Evolutionary conservation across 2,797 vertebrate species (phyloP), one percentile per base, ranked within the genome.

Genomic region (Clamator glandarius): DNA sequence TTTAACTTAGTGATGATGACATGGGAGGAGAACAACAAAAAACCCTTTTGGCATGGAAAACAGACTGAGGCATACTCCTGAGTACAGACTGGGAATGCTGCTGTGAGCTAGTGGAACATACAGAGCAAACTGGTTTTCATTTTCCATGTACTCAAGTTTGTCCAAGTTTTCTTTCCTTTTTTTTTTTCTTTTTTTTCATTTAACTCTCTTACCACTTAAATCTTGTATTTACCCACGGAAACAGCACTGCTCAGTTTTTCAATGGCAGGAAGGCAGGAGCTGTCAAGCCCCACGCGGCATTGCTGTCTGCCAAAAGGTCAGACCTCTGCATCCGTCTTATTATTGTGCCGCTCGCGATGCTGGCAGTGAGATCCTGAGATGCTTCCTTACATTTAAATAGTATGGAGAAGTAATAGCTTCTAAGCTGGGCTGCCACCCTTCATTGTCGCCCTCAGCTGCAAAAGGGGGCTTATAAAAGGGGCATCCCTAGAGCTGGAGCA

Each of bases 191-290:
- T 50, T 44, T 42, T 26, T 17, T 6, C 1, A 2, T 54, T 93
- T 67, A 62, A 58, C 57, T 77, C 76, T 82, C 72, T 36, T 50
- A 18, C n/a, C 26, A 15, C 42, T 46, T 44, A 25, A 36, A 42
- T 5, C 52, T 80, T 17, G 0, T 90, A 13, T 90, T 92, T 90
- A 88, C 73, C 77, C 80, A 81, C 8, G 69, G 93, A 92, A 94
- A 74, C 2, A 1, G 33, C 33, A 39, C 73, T 57, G 69, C 64
- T 92, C 10, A 0, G 62, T 10, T 12, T 86, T 50, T 92, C 61
- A 89, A 74, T 80, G 85, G 73, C 83, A 96, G 94, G 93, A 93
- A 93, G 55, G 78, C 84, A 55, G 87, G 51, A 83, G 63, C 70
- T n/a, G 58, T 52, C 0, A 17, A 83, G 76, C 66, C 76, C 76